phyloP scores from a whole-genome alignment of 2,888 invertebrate genomes.

The Synanthedon myopaeformis region DNA sequence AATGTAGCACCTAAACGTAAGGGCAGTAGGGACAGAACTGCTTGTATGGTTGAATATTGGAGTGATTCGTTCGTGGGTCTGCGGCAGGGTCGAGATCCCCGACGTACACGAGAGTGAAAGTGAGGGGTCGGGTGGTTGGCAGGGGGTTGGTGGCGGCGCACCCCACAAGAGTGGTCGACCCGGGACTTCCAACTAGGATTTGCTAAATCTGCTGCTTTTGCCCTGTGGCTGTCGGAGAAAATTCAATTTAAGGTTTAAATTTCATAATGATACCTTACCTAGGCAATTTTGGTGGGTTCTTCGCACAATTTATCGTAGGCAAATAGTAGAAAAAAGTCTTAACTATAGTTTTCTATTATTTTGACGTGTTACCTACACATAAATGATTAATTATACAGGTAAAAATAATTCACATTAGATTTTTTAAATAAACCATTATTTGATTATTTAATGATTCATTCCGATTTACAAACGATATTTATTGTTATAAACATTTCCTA shows the following conservation, averaged over 20 bases:
- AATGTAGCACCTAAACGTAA: conserved; percentile 33
- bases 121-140: conserved; percentile 52
- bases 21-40: conserved; percentile 22
- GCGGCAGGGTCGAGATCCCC: conserved; percentile 49
- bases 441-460: too few relatives aligned
- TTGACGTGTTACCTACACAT: too few relatives aligned
- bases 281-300: too few relatives aligned
- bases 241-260: conserved; percentile 6
- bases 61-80: conserved; percentile 28
- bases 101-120: conserved; percentile 64
- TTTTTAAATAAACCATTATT: too few relatives aligned
- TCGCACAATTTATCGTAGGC: too few relatives aligned
- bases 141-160: conserved; percentile 33
- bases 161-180: conserved; percentile 63
- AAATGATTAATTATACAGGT: too few relatives aligned
- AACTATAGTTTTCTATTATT: too few relatives aligned
- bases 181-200: conserved; percentile 62
- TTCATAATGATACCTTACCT: too few relatives aligned
- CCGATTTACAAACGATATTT: too few relatives aligned
- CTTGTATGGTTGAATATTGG: conserved; percentile 10
- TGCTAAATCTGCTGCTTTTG: conserved; percentile 65
- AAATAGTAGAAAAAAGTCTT: too few relatives aligned
- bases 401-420: too few relatives aligned
- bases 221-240: conserved; percentile 25
- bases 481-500: too few relatives aligned